phyloP scores from a whole-genome alignment of 2,113 vertebrate genomes.

The Atherinomorus stipes region DNA sequence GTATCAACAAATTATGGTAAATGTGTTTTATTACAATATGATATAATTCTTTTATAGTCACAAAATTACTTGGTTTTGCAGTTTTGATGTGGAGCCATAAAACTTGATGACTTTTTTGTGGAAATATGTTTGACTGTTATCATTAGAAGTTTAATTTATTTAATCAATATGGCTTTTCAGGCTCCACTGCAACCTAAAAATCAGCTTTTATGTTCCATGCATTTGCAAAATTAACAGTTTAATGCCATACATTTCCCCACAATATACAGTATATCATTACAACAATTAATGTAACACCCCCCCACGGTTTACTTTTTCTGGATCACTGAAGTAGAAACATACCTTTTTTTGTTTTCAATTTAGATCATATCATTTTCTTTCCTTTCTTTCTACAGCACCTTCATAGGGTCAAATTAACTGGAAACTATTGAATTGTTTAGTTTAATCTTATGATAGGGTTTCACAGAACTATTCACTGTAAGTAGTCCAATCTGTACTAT shows the following conservation, averaged over 20 bases:
- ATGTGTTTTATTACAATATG: neutral
- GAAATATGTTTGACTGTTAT: too few relatives aligned
- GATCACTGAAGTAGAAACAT: neutral
- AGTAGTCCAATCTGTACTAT: constrained; percentile 3
- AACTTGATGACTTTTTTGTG: neutral
- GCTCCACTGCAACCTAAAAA: too few relatives aligned
- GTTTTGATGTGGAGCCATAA: neutral
- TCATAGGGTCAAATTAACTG: neutral
- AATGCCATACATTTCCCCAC: too few relatives aligned
- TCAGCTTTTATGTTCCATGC: too few relatives aligned
- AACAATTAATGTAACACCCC: neutral
- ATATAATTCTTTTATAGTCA: too few relatives aligned
- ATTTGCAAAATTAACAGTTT: too few relatives aligned
- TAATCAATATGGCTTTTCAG: neutral
- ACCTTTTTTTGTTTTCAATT: neutral
- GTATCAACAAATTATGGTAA: neutral
- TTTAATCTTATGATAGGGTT: constrained; percentile 3
- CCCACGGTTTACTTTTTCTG: neutral
- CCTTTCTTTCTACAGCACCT: neutral
- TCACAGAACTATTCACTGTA: constrained; percentile 22
- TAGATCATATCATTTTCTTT: neutral
- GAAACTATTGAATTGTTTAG: constrained; percentile 3
- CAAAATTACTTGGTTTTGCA: neutral
- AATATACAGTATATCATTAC: neutral
- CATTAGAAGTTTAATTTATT: neutral